A percentile compares a stretch with the other conserved stretches of the same genome.
Conservation (phyloP, 2,888 invertebrate species). For the Melieria omissa region DNA sequence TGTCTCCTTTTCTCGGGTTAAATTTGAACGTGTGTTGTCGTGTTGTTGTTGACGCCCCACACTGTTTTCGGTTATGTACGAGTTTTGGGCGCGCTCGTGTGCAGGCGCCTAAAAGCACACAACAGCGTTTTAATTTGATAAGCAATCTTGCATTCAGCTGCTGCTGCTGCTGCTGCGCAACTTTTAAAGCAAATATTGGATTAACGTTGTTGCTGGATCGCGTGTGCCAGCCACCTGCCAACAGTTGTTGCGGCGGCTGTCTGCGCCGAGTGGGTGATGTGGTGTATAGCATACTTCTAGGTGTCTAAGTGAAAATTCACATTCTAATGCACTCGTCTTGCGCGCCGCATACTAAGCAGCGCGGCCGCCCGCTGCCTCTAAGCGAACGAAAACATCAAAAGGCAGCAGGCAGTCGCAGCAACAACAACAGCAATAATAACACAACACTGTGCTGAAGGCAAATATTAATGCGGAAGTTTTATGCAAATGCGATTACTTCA, state of each 20-base stretch:
- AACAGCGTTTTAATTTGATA: too few relatives aligned
- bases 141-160: too few relatives aligned
- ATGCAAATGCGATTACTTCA: slow-evolving; percentile 35
- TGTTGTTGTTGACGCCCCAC: too few relatives aligned
- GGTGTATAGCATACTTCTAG: slow-evolving; percentile 22
- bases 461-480: slow-evolving; percentile 35
- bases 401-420: slow-evolving; percentile 1
- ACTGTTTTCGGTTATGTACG: too few relatives aligned
- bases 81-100: too few relatives aligned
- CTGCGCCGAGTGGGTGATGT: slow-evolving; percentile 7
- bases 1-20: slow-evolving; percentile 5
- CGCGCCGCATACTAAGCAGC: background rate
- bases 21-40: background rate
- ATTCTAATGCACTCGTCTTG: slow-evolving; percentile 11
- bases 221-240: slow-evolving; percentile 21
- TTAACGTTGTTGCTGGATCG: slow-evolving; percentile 8
- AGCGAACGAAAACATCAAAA: slow-evolving; percentile 30
- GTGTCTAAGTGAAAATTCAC: slow-evolving; percentile 28
- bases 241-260: background rate
- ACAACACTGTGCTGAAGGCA: background rate
- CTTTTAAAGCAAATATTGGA: slow-evolving; percentile 27
- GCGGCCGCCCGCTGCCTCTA: background rate
- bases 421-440: background rate
- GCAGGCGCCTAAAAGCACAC: too few relatives aligned
- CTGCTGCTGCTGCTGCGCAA: background rate